A percentile compares a stretch with the other conserved stretches of the same genome.
These are phyloP conservation scores for Porphyrio hochstetteri DNA, from an alignment of 2,113 vertebrate genomes.

Conservation along the genomic window DNA sequence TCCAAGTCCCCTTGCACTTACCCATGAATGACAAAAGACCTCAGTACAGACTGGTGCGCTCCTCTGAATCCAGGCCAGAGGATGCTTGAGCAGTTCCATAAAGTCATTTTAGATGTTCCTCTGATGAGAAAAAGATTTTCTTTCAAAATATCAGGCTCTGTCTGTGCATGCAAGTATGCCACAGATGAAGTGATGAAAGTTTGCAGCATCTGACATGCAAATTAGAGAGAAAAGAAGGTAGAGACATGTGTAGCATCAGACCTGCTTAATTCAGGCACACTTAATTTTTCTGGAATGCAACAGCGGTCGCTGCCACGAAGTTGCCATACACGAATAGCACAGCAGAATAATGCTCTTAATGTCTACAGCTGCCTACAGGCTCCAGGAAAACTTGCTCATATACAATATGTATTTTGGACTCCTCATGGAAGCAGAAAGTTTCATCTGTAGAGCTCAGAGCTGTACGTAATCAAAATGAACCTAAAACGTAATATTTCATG, in stretches of 20 bases:
- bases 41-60: neutral
- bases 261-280: constrained; percentile 3
- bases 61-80: constrained; percentile 1
- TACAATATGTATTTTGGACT: neutral
- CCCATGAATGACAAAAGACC: neutral
- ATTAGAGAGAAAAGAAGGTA: neutral
- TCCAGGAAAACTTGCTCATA: neutral
- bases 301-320: neutral
- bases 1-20: neutral
- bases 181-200: neutral
- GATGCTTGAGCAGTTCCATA: neutral
- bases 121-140: neutral
- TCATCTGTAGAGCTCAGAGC: neutral
- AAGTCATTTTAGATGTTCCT: neutral
- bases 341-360: neutral
- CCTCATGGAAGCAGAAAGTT: neutral
- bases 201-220: neutral
- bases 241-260: neutral
- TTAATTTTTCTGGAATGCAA: constrained; percentile 51
- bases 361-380: constrained; percentile 22
- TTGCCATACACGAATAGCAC: constrained; percentile 29
- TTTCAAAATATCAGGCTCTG: neutral
- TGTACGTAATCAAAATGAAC: neutral
- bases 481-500: neutral
- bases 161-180: neutral